Percentiles rank a stretch among this genome's conserved stretches.
These are phyloP conservation scores for Mionectes macconnelli DNA, from an alignment of 2,113 vertebrate species.

Conservation along the genomic window DNA sequence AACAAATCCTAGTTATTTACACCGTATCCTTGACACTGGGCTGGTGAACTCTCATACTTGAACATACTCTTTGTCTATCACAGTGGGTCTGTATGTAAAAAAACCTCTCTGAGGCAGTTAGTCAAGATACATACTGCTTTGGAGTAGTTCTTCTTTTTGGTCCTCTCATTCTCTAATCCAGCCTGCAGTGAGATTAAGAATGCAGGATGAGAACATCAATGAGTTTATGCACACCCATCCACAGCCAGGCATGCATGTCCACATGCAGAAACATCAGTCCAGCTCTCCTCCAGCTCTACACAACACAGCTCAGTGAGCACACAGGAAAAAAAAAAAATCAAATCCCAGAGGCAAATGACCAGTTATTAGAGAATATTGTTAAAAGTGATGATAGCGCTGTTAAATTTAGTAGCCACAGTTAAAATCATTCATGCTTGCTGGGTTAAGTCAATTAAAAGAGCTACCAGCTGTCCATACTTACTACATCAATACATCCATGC, in stretches of 20 bases:
- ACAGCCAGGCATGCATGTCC: neutral
- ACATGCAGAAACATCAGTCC: neutral
- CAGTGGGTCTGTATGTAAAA: neutral
- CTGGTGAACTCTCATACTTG: neutral
- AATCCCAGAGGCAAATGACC: neutral
- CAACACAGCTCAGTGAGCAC: neutral
- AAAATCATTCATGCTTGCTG: neutral
- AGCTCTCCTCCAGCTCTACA: neutral
- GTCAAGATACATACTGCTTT: conserved; percentile 62
- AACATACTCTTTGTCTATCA: neutral
- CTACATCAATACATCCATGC: neutral
- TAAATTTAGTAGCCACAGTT: conserved; percentile 14
- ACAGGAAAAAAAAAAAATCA: neutral
- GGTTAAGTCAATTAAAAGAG: conserved; percentile 2
- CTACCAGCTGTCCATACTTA: neutral
- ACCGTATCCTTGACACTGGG: neutral
- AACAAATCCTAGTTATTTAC: neutral
- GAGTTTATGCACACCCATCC: neutral
- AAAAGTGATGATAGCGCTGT: neutral
- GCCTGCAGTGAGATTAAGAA: conserved; percentile 60
- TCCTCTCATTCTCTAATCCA: conserved; percentile 71
- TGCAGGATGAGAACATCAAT: neutral
- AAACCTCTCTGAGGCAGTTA: neutral
- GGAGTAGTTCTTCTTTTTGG: conserved; percentile 75
- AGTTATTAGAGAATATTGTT: neutral